Conservation (phyloP, 1,140 invertebrate genomes). For the Tribolium castaneum region DNA sequence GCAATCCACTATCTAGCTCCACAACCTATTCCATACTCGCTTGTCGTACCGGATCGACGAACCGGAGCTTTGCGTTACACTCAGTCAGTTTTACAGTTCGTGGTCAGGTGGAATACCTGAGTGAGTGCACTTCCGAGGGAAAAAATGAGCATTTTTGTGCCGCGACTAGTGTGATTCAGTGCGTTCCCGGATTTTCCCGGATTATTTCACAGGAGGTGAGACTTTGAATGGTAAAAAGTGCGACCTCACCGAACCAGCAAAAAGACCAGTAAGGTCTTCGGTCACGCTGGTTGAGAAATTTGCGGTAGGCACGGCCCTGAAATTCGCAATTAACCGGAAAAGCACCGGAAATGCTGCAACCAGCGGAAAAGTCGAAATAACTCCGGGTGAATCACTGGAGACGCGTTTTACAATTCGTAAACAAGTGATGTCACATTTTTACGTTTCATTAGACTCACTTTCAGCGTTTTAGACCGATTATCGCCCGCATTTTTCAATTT, state of each 20-base stretch:
- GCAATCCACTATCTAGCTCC: conserved; percentile 23
- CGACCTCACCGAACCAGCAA: neutral
- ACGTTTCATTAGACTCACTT: conserved; percentile 1
- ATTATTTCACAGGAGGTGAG: neutral
- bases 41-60: conserved; percentile 18
- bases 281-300: neutral
- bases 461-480: neutral
- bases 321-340: neutral
- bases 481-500: no score
- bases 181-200: neutral
- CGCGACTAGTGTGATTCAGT: neutral
- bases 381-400: neutral
- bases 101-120: conserved; percentile 29
- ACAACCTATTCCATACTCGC: conserved; percentile 19
- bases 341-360: neutral
- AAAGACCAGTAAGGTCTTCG: neutral
- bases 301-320: neutral
- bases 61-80: conserved; percentile 27
- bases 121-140: neutral
- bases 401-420: neutral
- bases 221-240: neutral
- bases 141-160: neutral
- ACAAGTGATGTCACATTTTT: conserved; percentile 24
- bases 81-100: conserved; percentile 27
- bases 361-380: neutral